These are phyloP conservation scores for Drosophila antonietae DNA, from an alignment of 2,888 invertebrate species.

Conservation along the genomic window DNA sequence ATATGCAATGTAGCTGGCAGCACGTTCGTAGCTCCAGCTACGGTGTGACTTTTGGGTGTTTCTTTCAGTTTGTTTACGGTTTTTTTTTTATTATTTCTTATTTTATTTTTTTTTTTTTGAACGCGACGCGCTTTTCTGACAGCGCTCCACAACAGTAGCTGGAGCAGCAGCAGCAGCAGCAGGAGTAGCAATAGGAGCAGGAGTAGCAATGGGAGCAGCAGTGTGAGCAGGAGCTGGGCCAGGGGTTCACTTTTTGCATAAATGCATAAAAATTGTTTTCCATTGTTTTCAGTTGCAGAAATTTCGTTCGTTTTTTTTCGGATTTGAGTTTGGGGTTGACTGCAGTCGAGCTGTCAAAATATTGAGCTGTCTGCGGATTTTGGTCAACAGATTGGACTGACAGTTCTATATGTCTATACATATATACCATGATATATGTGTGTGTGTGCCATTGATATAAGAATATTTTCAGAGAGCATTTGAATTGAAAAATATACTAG, in stretches of 20 bases:
- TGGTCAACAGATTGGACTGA: conserved; percentile 49
- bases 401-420: conserved; percentile 24
- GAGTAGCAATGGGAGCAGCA: background rate
- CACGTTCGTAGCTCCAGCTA: conserved; percentile 31
- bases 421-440: background rate
- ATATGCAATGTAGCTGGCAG: conserved; percentile 51
- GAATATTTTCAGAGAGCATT: conserved; percentile 45
- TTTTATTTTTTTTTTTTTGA: conserved; percentile 13
- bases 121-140: conserved; percentile 61
- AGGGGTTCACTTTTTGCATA: conserved; percentile 67
- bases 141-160: conserved; percentile 35
- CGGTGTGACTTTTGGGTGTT: conserved; percentile 75
- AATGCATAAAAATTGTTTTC: conserved; percentile 79
- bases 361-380: conserved; percentile 73
- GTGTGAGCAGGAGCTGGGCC: background rate
- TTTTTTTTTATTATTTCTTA: background rate
- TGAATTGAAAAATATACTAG: conserved; percentile 49
- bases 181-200: too few species aligned
- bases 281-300: conserved; percentile 66
- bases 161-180: background rate
- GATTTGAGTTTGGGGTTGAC: conserved; percentile 29
- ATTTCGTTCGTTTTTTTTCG: background rate
- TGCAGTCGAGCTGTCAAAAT: conserved; percentile 69
- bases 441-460: conserved; percentile 19
- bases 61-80: conserved; percentile 1